Percentiles rank a stretch among this genome's conserved stretches.
Conservation (phyloP, 2,113 vertebrate genomes). For the Clarias magur region DNA sequence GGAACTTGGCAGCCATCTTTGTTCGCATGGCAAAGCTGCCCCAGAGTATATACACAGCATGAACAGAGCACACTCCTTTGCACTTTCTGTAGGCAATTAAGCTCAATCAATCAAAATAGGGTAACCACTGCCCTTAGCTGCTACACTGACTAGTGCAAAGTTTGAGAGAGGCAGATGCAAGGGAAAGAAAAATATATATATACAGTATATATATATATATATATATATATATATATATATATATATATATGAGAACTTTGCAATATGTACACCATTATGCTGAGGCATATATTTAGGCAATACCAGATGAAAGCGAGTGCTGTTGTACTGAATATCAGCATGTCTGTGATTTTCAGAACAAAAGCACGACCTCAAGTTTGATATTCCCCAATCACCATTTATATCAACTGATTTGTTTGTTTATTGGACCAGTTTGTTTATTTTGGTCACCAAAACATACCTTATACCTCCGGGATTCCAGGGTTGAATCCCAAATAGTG, state of each 20-base stretch:
- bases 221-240: no score
- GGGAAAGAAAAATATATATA: not conserved
- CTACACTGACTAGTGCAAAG: not conserved
- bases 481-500: no score
- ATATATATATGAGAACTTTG: not conserved
- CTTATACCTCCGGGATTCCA: no score
- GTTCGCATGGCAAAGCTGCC: conserved; percentile 22
- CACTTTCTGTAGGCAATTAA: conserved; percentile 1
- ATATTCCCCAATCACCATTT: no score
- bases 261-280: not conserved
- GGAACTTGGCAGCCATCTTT: conserved; percentile 36
- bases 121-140: not conserved
- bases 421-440: no score
- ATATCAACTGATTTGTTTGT: no score
- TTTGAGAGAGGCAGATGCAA: not conserved
- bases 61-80: not conserved
- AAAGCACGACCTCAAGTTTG: no score
- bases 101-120: conserved; percentile 8
- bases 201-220: no score
- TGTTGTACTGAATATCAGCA: no score
- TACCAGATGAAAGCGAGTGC: no score
- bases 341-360: no score
- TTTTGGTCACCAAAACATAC: no score
- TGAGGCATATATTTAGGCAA: not conserved
- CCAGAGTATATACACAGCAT: not conserved